Percentiles rank a stretch among this genome's conserved stretches.
These are phyloP conservation scores for Mormyrus hasselquistii DNA, from an alignment of 2,797 vertebrate genomes.

Conservation along the genomic window DNA sequence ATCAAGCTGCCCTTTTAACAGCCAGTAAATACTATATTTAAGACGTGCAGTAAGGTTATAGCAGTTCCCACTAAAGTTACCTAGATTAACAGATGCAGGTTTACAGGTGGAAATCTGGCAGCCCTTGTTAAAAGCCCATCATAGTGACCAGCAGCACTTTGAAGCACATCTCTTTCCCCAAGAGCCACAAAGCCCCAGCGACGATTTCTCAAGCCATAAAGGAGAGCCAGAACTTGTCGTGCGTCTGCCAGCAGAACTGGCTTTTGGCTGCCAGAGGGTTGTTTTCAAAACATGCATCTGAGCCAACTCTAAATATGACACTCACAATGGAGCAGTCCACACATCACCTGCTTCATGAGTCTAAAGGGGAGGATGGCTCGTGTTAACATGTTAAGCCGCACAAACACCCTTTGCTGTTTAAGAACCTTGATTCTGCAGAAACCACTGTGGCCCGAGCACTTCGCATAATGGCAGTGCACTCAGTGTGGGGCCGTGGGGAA, in stretches of 20 bases:
- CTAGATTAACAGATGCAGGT: neutral
- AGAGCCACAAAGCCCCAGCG: neutral
- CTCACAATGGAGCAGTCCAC: neutral
- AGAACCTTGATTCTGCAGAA: neutral
- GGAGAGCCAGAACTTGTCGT: neutral
- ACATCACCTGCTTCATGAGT: neutral
- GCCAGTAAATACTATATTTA: neutral
- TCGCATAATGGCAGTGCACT: neutral
- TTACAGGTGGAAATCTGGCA: neutral
- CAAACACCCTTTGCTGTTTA: neutral
- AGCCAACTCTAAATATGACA: constrained; percentile 19
- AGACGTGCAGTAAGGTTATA: neutral
- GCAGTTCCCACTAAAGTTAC: neutral
- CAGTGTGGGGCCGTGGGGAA: neutral
- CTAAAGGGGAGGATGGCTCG: neutral
- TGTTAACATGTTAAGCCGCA: neutral
- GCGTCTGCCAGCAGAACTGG: neutral
- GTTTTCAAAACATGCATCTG: neutral
- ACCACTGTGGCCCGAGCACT: neutral
- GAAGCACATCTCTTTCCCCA: neutral
- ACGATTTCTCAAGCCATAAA: neutral
- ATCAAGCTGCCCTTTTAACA: neutral
- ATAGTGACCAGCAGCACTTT: neutral
- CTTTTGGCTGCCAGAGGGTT: neutral
- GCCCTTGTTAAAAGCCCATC: neutral